Percentiles rank a stretch among this genome's conserved stretches.
These are phyloP conservation scores for Sylvia borin DNA, from an alignment of 2,797 vertebrate species.

Conservation along the genomic window DNA sequence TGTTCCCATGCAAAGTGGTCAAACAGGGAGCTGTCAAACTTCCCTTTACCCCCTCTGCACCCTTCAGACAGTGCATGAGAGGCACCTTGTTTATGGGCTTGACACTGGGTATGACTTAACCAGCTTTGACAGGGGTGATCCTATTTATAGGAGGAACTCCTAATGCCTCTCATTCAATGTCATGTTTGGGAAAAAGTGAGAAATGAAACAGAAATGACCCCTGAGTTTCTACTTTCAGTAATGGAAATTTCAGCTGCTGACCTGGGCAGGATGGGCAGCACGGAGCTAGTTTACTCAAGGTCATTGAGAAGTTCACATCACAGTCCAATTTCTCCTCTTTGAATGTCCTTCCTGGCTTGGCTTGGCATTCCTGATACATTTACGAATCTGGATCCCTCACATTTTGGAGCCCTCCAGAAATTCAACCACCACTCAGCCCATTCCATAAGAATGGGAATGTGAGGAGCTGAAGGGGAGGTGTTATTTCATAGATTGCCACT, in stretches of 20 bases:
- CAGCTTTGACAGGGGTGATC: constrained; percentile 57
- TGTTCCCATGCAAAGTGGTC: neutral
- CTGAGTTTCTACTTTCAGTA: constrained; percentile 7
- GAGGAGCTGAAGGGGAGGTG: neutral
- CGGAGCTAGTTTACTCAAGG: neutral
- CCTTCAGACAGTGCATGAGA: neutral
- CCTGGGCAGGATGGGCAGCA: constrained; percentile 20
- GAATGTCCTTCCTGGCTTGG: neutral
- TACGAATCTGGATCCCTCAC: neutral
- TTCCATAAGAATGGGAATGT: neutral
- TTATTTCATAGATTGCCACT: neutral
- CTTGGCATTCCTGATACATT: neutral
- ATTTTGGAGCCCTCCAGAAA: neutral
- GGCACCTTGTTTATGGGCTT: constrained; percentile 39
- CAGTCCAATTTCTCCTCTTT: neutral
- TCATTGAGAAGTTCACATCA: neutral
- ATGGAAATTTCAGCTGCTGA: constrained; percentile 47
- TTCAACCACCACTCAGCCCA: neutral
- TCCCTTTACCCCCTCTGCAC: neutral
- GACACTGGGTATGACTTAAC: constrained; percentile 47
- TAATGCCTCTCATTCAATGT: constrained; percentile 59
- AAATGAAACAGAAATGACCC: constrained; percentile 51
- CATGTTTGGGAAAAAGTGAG: constrained; percentile 41
- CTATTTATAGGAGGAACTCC: constrained; percentile 62
- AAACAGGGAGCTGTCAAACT: neutral